A percentile compares a stretch with the other conserved stretches of the same genome.
Evolutionary conservation across 2,888 invertebrate species (phyloP).

Genomic region (Drosophila fulvimacula): DNA sequence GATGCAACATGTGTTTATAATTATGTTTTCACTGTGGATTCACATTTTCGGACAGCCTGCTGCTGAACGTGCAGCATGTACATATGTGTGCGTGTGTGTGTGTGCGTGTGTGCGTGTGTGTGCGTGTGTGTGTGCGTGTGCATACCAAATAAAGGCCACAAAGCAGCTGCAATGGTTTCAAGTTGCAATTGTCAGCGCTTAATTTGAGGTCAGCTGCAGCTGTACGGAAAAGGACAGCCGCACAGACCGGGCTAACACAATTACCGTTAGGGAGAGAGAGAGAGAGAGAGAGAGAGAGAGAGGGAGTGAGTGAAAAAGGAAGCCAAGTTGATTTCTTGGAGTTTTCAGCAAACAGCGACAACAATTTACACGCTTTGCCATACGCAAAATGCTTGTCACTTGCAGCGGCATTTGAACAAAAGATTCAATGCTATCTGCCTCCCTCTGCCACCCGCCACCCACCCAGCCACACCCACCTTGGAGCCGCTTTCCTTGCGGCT

Average conservation of each 20-base stretch:
- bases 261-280: neutral
- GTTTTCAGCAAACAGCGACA: conserved; percentile 36
- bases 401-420: conserved; percentile 70
- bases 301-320: neutral
- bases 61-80: conserved; percentile 13
- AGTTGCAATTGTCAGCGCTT: conserved; percentile 70
- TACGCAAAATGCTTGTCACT: conserved; percentile 79
- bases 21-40: conserved; percentile 70
- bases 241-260: conserved; percentile 1
- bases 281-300: neutral
- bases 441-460: neutral
- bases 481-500: neutral
- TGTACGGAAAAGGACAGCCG: neutral
- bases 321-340: conserved; percentile 36
- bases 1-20: conserved; percentile 78
- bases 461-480: neutral
- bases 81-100: conserved; percentile 27
- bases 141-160: conserved; percentile 59
- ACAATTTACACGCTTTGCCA: conserved; percentile 70
- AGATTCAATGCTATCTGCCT: conserved; percentile 15
- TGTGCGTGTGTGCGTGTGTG: neutral
- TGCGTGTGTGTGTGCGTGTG: conserved; percentile 19
- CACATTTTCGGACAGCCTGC: conserved; percentile 43
- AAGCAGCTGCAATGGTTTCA: conserved; percentile 40
- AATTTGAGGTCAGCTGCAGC: conserved; percentile 63